Evolutionary conservation across 2,888 invertebrate genomes (phyloP).

Genomic region (Xestia rhomboidea): DNA sequence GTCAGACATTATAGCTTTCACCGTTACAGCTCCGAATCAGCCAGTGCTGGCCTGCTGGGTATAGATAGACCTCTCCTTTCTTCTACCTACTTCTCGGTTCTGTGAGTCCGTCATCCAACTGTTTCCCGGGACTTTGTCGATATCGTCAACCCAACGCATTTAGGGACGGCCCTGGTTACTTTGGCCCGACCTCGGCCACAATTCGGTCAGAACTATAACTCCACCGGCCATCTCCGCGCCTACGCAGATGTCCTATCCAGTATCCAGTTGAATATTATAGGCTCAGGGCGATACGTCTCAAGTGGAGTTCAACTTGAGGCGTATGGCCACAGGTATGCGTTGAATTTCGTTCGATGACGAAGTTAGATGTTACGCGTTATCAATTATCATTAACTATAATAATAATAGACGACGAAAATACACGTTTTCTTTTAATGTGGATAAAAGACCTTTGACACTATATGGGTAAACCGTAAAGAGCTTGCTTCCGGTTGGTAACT

Average conservation of each 20-base stretch:
- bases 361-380: no score
- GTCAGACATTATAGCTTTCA: background rate
- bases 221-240: no score
- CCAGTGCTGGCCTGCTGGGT: no score
- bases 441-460: constrained; percentile 62
- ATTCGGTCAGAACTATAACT: background rate
- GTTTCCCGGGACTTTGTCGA: no score
- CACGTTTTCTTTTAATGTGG: constrained; percentile 1
- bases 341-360: background rate
- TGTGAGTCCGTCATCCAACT: background rate
- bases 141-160: background rate
- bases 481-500: constrained; percentile 46
- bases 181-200: background rate
- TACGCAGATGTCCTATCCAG: no score
- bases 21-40: no score
- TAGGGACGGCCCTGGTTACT: background rate
- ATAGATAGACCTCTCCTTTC: background rate
- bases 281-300: no score
- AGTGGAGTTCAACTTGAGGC: no score
- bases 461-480: constrained; percentile 17
- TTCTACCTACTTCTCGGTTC: no score
- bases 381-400: no score
- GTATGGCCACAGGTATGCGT: no score
- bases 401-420: background rate
- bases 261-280: no score